A percentile compares a stretch with the other conserved stretches of the same genome.
These are phyloP conservation scores for Rhynchophorus ferrugineus DNA, from an alignment of 1,140 invertebrate genomes.

Conservation along the genomic window DNA sequence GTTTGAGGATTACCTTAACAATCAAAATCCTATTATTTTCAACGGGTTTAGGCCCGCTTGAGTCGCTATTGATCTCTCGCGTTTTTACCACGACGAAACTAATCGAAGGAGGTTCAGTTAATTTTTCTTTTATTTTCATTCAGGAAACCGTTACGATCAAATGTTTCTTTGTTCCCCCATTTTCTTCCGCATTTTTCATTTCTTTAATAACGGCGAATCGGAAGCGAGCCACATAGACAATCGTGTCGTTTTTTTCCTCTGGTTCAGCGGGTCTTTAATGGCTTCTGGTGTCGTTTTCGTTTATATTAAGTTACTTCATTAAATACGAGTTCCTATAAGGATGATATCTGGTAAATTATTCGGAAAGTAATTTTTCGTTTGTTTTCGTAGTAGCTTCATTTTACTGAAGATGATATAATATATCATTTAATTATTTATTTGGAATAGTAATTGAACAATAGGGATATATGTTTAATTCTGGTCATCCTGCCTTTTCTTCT, in stretches of 20 bases:
- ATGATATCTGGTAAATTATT: too few relatives aligned
- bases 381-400: too few relatives aligned
- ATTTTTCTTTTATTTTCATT: constrained; percentile 17
- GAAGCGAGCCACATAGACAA: not conserved
- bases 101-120: constrained; percentile 16
- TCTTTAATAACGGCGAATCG: not conserved
- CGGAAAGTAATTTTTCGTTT: too few relatives aligned
- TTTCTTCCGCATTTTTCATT: not conserved
- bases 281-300: not conserved
- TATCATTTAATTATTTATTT: too few relatives aligned
- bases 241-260: not conserved
- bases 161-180: not conserved
- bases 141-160: constrained; percentile 1
- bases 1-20: not conserved
- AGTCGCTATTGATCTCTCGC: constrained; percentile 4
- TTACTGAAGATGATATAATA: too few relatives aligned
- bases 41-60: constrained; percentile 7
- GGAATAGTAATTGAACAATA: too few relatives aligned
- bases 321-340: not conserved
- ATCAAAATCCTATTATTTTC: constrained; percentile 19
- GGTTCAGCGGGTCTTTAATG: not conserved
- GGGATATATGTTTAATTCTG: too few relatives aligned
- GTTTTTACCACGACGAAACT: constrained; percentile 8
- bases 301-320: not conserved
- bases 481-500: too few relatives aligned